Evolutionary conservation across 2,888 invertebrate species (phyloP), one percentile per base, ranked within the genome.

Genomic region (Polylopha cassiicola): DNA sequence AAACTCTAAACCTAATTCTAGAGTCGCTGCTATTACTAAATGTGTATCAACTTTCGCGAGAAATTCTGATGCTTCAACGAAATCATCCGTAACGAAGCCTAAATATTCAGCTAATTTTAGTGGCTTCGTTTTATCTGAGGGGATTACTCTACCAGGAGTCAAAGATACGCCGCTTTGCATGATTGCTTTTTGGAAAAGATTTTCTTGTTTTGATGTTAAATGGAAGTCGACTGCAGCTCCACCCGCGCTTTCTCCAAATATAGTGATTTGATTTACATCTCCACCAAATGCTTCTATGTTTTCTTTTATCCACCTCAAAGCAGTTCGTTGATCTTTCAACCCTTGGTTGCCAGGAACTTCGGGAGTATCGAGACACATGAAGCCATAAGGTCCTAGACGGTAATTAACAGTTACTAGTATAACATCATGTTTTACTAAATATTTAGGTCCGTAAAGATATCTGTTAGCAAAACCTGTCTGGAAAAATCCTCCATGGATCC

Each of bases 401-500:
- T 43, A 49, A 28, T 45, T 47, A 2, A 45, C 3, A 4, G 56
- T 53, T 4, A 63, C 55, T 0, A 78, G 55, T 2, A 78, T 63
- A 3, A 78, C 52, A 18, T 61, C 56, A 9, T 73, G 61, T 48
- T 58, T 47, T 26, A 59, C 55, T 34, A 73, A 58, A 54, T 63
- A 65, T 47, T 58, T 61, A n/a, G 70, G 66, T 2, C 63, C 70
- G 18, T 65, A 69, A 0, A 39, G 1, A 6, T 39, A 41, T 38
- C 66, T 55, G 0, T 60, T 63, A 2, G 61, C 68, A 6, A 58
- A 67, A 0, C 81, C 80, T 0, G 54, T 43, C 0, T 51, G 26
- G 10, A 77, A 76, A 0, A 68, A 68, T 6, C 80, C 81, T 7
- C 81, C 79, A 16, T 73, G 58, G 39, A 81, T 73, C 74, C 74